Conservation (phyloP, 2,113 vertebrate genomes). For the Thamnaconus septentrionalis region DNA sequence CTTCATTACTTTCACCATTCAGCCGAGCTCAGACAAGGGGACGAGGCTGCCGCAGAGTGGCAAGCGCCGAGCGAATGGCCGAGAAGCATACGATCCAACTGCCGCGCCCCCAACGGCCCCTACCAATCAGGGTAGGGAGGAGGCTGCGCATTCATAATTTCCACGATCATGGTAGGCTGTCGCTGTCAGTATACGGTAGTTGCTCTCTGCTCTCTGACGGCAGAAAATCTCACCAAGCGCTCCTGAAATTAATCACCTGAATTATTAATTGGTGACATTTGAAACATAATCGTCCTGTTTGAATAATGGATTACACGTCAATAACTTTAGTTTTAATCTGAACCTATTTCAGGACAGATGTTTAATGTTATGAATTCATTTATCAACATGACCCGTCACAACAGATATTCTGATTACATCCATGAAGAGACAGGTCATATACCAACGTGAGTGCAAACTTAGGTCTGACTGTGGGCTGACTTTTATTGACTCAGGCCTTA, state of each 20-base stretch:
- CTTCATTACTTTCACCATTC: conserved; percentile 77
- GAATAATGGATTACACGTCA: not conserved
- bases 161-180: conserved; percentile 62
- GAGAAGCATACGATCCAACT: not conserved
- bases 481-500: no score
- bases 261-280: conserved; percentile 6
- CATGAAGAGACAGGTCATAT: no score
- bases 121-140: conserved; percentile 49
- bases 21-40: conserved; percentile 61
- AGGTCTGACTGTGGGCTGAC: no score
- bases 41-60: conserved; percentile 31
- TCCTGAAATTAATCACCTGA: conserved; percentile 4
- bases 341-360: no score
- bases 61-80: conserved; percentile 58
- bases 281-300: not conserved
- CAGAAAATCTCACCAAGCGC: conserved; percentile 9
- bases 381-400: no score
- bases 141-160: conserved; percentile 44
- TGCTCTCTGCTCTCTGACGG: conserved; percentile 50
- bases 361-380: no score
- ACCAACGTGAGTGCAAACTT: no score
- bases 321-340: no score
- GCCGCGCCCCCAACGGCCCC: conserved; percentile 8
- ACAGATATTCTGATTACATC: no score
- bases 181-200: conserved; percentile 31